Conservation (phyloP, 2,113 vertebrate genomes). For the Eublepharis macularius region DNA sequence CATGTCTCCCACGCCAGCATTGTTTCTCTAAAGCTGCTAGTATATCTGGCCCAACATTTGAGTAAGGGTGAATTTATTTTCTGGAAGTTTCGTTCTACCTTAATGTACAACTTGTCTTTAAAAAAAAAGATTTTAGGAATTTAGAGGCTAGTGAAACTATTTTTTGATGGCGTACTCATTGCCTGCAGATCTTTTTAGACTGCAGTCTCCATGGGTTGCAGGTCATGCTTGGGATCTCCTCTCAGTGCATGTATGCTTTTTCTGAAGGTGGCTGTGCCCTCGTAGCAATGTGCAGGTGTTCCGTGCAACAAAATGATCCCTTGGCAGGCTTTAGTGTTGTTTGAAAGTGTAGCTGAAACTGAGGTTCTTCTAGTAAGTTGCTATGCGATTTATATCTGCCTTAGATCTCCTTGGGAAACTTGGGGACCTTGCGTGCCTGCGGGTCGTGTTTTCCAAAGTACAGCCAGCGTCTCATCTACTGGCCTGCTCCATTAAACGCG, state of each 20-base stretch:
- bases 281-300: conserved; percentile 16
- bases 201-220: not conserved
- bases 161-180: not conserved
- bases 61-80: too few relatives aligned
- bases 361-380: not conserved
- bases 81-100: not conserved
- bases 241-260: conserved; percentile 3
- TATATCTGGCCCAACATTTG: not conserved
- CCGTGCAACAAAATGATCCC: conserved; percentile 18
- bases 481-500: not conserved
- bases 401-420: not conserved
- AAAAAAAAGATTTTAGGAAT: not conserved
- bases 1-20: not conserved
- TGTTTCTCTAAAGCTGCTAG: not conserved
- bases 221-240: not conserved
- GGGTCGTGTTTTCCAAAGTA: not conserved
- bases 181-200: not conserved
- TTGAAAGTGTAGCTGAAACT: conserved; percentile 14
- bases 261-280: not conserved
- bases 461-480: too few relatives aligned
- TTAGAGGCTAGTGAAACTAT: not conserved
- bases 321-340: conserved; percentile 3
- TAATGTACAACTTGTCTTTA: not conserved
- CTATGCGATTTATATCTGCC: not conserved
- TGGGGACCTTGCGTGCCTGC: not conserved